Evolutionary conservation across 2,888 invertebrate species (phyloP).

Genomic region (Tachina fera): DNA sequence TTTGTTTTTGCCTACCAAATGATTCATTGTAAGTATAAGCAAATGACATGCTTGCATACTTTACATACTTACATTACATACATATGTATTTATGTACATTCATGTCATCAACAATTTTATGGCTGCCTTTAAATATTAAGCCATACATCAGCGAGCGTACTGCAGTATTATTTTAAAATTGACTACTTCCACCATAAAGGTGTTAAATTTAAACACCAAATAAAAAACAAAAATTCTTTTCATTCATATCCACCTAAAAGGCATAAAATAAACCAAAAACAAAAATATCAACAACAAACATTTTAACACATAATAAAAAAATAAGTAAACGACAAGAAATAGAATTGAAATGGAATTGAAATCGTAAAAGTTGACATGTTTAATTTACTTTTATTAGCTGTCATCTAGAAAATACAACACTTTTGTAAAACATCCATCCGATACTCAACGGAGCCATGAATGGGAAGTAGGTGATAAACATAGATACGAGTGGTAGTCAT

Average conservation of each 20-base stretch:
- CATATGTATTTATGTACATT: not conserved
- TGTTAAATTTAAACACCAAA: conserved; percentile 37
- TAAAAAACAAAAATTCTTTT: conserved; percentile 20
- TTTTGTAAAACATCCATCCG: not conserved
- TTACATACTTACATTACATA: too few species aligned
- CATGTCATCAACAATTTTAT: conserved; percentile 34
- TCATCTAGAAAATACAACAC: conserved; percentile 36
- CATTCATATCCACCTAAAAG: conserved; percentile 4
- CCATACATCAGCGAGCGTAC: not conserved
- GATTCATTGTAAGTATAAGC: conserved; percentile 9
- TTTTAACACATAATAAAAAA: conserved; percentile 66
- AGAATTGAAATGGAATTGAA: conserved; percentile 34
- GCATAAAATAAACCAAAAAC: conserved; percentile 32
- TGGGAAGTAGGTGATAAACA: not conserved
- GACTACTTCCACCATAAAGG: conserved; percentile 21
- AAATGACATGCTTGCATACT: not conserved
- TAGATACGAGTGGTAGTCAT: not conserved
- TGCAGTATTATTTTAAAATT: conserved; percentile 24
- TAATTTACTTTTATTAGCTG: conserved; percentile 70
- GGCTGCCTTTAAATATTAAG: conserved; percentile 6
- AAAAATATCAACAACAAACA: conserved; percentile 38
- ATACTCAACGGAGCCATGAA: conserved; percentile 16
- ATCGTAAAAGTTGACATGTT: conserved; percentile 67
- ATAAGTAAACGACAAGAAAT: not conserved
- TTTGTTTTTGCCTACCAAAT: conserved; percentile 1